Conservation (phyloP, 2,888 invertebrate species). For the Limnephilus auricula region DNA sequence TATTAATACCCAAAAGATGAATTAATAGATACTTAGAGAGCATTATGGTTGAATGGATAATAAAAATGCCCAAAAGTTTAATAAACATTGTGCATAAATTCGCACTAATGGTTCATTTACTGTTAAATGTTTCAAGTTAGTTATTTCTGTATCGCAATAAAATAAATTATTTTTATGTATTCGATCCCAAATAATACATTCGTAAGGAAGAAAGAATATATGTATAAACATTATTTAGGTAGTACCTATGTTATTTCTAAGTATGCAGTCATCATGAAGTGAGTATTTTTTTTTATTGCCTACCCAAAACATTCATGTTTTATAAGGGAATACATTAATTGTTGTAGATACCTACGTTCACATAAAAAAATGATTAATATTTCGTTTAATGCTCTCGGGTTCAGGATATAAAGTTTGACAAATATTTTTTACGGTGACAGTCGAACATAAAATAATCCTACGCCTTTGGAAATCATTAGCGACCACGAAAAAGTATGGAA, state of each 20-base stretch:
- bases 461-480: not conserved
- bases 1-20: constrained; percentile 1
- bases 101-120: not conserved
- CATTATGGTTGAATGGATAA: not conserved
- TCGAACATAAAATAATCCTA: not conserved
- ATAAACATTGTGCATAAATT: not conserved
- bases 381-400: not conserved
- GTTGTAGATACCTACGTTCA: not conserved
- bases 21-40: not conserved
- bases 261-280: not conserved
- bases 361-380: not conserved
- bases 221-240: not conserved
- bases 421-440: not conserved
- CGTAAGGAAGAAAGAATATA: not conserved
- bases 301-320: not conserved
- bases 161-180: not conserved
- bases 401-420: not conserved
- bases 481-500: not conserved
- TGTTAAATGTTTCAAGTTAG: not conserved
- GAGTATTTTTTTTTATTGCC: not conserved
- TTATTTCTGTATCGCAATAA: not conserved
- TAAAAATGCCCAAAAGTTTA: not conserved
- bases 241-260: not conserved
- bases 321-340: not conserved
- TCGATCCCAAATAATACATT: not conserved